A percentile compares a stretch with the other conserved stretches of the same genome.
Conservation (phyloP, 1,140 invertebrate genomes). For the Lethrus apterus region DNA sequence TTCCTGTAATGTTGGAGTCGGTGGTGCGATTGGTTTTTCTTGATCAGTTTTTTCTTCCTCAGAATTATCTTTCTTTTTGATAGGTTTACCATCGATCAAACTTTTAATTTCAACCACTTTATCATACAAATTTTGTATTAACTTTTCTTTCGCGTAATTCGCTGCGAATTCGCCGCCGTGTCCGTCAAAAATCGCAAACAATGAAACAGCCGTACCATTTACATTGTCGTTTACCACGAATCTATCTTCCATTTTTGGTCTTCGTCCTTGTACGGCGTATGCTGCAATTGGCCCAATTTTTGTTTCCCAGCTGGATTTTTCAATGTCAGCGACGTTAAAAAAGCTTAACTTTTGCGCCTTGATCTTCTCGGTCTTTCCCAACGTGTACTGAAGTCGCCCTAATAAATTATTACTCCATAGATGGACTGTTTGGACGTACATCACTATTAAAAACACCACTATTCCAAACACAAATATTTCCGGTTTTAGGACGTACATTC, state of each 20-base stretch:
- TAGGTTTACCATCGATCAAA: slow-evolving; percentile 53
- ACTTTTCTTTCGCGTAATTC: slow-evolving; percentile 77
- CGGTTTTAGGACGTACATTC: slow-evolving; percentile 66
- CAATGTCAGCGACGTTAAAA: slow-evolving; percentile 45
- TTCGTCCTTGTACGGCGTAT: slow-evolving; percentile 81
- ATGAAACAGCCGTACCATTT: slow-evolving; percentile 64
- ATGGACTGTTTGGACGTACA: slow-evolving; percentile 72
- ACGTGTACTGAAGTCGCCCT: slow-evolving; percentile 61
- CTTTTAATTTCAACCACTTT: slow-evolving; percentile 66
- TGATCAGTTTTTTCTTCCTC: slow-evolving; percentile 44
- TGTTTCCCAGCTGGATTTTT: slow-evolving; percentile 70
- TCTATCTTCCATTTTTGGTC: slow-evolving; percentile 89
- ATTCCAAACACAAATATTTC: slow-evolving; percentile 62
- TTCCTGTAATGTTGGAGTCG: slow-evolving; percentile 39
- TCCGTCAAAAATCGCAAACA: slow-evolving; percentile 91
- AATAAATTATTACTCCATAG: slow-evolving; percentile 68
- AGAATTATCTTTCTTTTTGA: slow-evolving; percentile 34
- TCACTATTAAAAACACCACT: slow-evolving; percentile 57
- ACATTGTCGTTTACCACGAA: slow-evolving; percentile 75
- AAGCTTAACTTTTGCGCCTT: slow-evolving; percentile 48
- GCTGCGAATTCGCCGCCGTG: slow-evolving; percentile 93
- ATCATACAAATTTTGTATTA: slow-evolving; percentile 68
- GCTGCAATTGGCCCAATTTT: slow-evolving; percentile 66
- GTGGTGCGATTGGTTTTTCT: slow-evolving; percentile 30
- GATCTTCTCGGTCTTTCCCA: slow-evolving; percentile 49